phyloP scores from a whole-genome alignment of 2,888 invertebrate species.

The Agriopis leucophaearia region DNA sequence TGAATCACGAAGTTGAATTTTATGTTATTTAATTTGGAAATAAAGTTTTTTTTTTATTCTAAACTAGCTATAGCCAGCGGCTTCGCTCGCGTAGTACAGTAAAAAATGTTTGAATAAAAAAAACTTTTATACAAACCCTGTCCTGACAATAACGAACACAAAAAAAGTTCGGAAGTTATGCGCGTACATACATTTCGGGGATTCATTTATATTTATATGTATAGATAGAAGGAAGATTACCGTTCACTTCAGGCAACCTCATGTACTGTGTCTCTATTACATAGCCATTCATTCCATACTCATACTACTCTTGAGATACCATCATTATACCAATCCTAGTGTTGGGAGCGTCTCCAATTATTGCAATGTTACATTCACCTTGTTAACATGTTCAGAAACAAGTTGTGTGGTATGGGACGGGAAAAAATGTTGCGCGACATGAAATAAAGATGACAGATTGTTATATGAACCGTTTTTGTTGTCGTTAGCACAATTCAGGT shows the following conservation, averaged over 20 bases:
- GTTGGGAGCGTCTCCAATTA: constrained; percentile 77
- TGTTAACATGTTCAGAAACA: constrained; percentile 27
- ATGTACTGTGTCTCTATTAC: constrained; percentile 13
- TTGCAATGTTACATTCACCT: constrained; percentile 47
- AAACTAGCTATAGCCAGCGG: too few species aligned
- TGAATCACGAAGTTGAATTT: too few species aligned
- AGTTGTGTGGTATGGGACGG: constrained; percentile 7
- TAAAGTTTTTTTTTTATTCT: too few species aligned
- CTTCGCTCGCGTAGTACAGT: too few species aligned
- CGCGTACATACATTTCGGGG: too few species aligned
- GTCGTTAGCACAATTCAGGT: constrained; percentile 32
- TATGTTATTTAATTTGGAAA: too few species aligned
- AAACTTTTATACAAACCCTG: too few species aligned
- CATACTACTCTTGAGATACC: constrained; percentile 23
- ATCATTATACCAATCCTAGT: constrained; percentile 43
- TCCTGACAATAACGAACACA: too few species aligned
- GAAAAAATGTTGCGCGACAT: constrained; percentile 21
- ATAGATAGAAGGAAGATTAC: too few species aligned
- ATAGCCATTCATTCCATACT: background rate
- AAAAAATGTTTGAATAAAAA: too few species aligned
- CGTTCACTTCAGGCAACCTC: background rate
- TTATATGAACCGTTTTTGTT: constrained; percentile 25
- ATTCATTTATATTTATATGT: too few species aligned
- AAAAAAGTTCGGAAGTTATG: too few species aligned
- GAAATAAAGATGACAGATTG: constrained; percentile 36